Evolutionary conservation across 1,140 invertebrate genomes (phyloP), one percentile per base, ranked within the genome.

Genomic region (Cyclargus thomasi): DNA sequence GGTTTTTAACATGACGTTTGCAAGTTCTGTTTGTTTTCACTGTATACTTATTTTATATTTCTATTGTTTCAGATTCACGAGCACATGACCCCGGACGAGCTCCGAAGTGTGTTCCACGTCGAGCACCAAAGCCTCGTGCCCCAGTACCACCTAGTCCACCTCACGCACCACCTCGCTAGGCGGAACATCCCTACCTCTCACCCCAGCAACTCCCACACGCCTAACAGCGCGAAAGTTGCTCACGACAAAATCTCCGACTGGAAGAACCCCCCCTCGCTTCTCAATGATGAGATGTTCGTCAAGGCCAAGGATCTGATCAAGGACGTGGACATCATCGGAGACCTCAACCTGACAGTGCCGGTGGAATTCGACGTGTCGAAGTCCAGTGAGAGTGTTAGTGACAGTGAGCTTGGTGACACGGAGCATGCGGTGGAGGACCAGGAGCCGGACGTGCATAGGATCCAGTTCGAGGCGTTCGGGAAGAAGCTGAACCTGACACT

Each of bases 31-130:
- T 47, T 0, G 1, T 47, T 47, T 47, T 47, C 39, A 47, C 39
- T 47, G 10, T 16, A 47, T 47, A 11, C 39, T 47, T 14, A 47
- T 47, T 47, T 11, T 11, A 8, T 47, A 47, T 68, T 53, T 78
- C 75, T 78, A 73, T 86, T 88, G 83, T 93, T 93, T 53, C 92
- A 96, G 95, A 92, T 96, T 84, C 96, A 97, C 92, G 94, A 95
- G 90, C 94, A 95, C 80, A 97, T 97, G 96, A 95, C 95, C 71
- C 84, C 92, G 80, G 94, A 95, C 70, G 95, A 97, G 91, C 91
- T 96, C 81, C 91, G 93, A 79, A 93, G 92, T 76, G 94, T 96
- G 68, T 97, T 97, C 90, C 95, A 97, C 86, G 95, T 96, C 64
- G 94, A 95, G 69, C 91, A 92, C 81, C 93, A 95, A 81, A 92